Evolutionary conservation across 2,888 invertebrate species (phyloP), one percentile per base, ranked within the genome.

Genomic region (Drosophila paracracens): DNA sequence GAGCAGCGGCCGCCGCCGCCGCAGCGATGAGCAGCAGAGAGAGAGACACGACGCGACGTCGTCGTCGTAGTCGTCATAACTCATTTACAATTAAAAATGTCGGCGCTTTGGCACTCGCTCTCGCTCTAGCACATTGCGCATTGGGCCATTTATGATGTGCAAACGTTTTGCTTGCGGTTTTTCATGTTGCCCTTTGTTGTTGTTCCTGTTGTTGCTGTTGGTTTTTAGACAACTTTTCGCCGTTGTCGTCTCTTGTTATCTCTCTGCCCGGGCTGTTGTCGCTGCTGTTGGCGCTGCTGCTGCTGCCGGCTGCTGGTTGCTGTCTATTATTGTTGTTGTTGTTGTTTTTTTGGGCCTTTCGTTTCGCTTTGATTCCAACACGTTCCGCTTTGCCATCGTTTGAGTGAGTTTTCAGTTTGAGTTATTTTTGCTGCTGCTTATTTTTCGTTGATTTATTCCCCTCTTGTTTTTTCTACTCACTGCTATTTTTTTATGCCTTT

Each of bases 51-150:
- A 51, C 36, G 33, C 31, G 13, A 25, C 48, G 48, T n/a, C 27
- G 56, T n/a, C 27, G 38, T 4, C 27, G 60, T 36, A 59, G 73
- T 82, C 80, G 80, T 89, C 79, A 91, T 92, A 90, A 91, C 90
- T 91, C 90, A 88, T 91, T 91, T 87, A 90, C 91, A 92, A 92
- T 92, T 92, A 92, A 92, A 92, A 92, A 92, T 92, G 92, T 92
- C 92, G 92, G 92, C 92, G 91, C 91, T 89, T 79, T 70, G 71
- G 65, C 68, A 27, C 64, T 51, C 58, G 48, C 70, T 71, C 81
- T 76, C 70, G 70, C 67, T 72, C 65, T 73, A 36, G 48, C 76
- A 56, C 65, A 70, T 65, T 70, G 21, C 8, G 27, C 10, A n/a
- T 64, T 65, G 11, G 25, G 73, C 80, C 90, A 83, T 91, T 91